Percentiles rank a stretch among this genome's conserved stretches.
phyloP scores from a whole-genome alignment of 2,797 vertebrate species.

The Anableps anableps region DNA sequence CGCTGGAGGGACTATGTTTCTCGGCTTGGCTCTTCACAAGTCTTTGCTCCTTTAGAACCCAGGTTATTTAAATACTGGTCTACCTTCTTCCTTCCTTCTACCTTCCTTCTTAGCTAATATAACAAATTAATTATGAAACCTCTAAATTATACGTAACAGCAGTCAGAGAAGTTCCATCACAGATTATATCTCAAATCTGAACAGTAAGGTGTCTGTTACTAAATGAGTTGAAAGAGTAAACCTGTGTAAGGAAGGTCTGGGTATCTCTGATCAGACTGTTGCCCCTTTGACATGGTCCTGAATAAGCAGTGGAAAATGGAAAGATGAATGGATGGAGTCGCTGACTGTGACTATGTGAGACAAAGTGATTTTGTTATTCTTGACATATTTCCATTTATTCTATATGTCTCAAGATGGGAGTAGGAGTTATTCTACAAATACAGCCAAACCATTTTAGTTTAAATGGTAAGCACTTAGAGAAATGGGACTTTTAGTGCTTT shows the following conservation, averaged over 20 bases:
- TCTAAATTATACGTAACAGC: neutral
- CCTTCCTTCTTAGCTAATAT: neutral
- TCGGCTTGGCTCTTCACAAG: too few relatives aligned
- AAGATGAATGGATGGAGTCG: neutral
- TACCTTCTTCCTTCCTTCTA: too few relatives aligned
- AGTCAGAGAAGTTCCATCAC: neutral
- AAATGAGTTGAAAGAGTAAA: neutral
- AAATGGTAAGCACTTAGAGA: constrained; percentile 25
- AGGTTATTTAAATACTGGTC: too few relatives aligned
- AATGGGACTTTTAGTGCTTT: constrained; percentile 32
- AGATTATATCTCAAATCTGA: neutral
- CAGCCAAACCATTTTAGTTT: constrained; percentile 28
- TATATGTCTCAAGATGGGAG: constrained; percentile 30
- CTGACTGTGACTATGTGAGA: neutral
- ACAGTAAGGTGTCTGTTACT: neutral
- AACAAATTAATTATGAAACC: neutral
- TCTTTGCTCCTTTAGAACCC: too few relatives aligned
- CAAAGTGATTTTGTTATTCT: constrained; percentile 28
- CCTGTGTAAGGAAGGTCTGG: neutral
- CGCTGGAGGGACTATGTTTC: too few relatives aligned
- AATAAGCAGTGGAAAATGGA: neutral
- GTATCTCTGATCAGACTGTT: neutral
- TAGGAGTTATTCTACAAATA: constrained; percentile 38
- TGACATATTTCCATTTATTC: constrained; percentile 39
- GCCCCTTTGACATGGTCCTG: neutral